Percentiles rank a stretch among this genome's conserved stretches.
These are phyloP conservation scores for Euphydryas editha DNA, from an alignment of 2,888 invertebrate species.

Conservation along the genomic window DNA sequence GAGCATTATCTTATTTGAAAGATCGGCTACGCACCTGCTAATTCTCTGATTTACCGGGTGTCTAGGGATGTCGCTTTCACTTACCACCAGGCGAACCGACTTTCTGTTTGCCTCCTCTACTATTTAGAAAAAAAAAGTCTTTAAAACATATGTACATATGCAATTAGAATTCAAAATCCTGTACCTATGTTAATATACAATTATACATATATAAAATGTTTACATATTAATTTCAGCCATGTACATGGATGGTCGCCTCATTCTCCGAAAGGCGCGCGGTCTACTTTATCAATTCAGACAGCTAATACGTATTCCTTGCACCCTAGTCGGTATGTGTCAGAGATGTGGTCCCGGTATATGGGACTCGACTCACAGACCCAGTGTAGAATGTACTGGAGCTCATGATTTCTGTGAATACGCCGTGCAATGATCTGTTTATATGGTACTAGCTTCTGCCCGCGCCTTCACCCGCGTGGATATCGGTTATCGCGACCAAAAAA, in stretches of 20 bases:
- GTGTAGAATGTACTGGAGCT: constrained; percentile 91
- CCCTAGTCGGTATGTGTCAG: constrained; percentile 93
- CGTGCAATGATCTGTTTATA: constrained; percentile 56
- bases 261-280: constrained; percentile 95
- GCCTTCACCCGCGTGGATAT: too few species aligned
- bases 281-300: constrained; percentile 95
- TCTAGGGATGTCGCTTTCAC: too few species aligned
- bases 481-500: too few species aligned
- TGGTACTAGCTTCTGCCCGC: too few species aligned
- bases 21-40: too few species aligned
- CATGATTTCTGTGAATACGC: constrained; percentile 84
- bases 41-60: too few species aligned
- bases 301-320: constrained; percentile 93
- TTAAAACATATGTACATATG: too few species aligned
- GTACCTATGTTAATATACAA: not conserved
- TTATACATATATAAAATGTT: not conserved
- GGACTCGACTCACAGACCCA: constrained; percentile 96
- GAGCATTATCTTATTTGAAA: too few species aligned
- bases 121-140: too few species aligned
- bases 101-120: too few species aligned
- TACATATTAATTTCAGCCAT: constrained; percentile 85
- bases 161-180: too few species aligned
- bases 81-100: too few species aligned
- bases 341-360: constrained; percentile 96
- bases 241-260: constrained; percentile 97